These are phyloP conservation scores for Leptinotarsa defecta DNA, from an alignment of 1,140 invertebrate genomes.

Conservation along the genomic window DNA sequence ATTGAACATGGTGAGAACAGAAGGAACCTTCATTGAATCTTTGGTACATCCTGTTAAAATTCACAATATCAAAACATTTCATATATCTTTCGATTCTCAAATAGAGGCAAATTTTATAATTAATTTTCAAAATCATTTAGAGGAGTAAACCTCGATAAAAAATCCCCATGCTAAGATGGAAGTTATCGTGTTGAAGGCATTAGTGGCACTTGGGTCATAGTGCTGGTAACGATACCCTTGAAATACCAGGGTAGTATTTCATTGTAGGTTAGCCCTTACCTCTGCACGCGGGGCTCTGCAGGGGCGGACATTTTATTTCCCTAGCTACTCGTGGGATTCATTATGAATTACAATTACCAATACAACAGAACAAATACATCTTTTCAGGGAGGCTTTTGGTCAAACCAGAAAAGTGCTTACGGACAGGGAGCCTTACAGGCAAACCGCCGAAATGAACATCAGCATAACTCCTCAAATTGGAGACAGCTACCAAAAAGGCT, in stretches of 20 bases:
- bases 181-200: slow-evolving; percentile 19
- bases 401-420: not conserved
- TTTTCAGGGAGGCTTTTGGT: not conserved
- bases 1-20: too few relatives aligned
- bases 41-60: too few relatives aligned
- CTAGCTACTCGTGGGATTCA: slow-evolving; percentile 24
- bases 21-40: too few relatives aligned
- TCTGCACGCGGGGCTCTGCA: slow-evolving; percentile 18
- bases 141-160: slow-evolving; percentile 41
- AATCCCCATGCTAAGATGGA: slow-evolving; percentile 18
- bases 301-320: slow-evolving; percentile 16
- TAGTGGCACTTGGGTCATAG: slow-evolving; percentile 18
- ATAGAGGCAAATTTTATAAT: too few relatives aligned
- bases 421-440: slow-evolving; percentile 1
- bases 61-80: too few relatives aligned
- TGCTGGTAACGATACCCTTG: slow-evolving; percentile 23
- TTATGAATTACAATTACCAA: slow-evolving; percentile 16
- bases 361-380: slow-evolving; percentile 10
- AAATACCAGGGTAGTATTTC: slow-evolving; percentile 5
- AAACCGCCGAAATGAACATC: not conserved
- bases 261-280: slow-evolving; percentile 16
- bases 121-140: slow-evolving; percentile 24
- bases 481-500: not conserved
- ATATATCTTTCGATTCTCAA: too few relatives aligned
- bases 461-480: not conserved